These are phyloP conservation scores for Clistopyga incitator DNA, from an alignment of 2,888 invertebrate species.

Conservation along the genomic window DNA sequence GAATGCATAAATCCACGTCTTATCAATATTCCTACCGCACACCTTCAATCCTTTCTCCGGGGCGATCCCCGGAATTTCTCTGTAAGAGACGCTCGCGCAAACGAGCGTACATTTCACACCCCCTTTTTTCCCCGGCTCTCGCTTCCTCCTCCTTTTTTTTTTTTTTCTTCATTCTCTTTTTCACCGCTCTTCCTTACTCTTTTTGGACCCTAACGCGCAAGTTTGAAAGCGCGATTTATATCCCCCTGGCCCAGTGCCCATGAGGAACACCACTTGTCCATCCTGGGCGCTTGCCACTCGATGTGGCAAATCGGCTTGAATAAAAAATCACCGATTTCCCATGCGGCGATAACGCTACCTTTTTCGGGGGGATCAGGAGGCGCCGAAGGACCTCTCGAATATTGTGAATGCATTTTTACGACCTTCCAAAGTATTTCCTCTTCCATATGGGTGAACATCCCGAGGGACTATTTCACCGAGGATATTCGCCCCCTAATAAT, in stretches of 20 bases:
- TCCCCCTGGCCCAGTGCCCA: slow-evolving; percentile 40
- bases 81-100: slow-evolving; percentile 38
- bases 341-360: slow-evolving; percentile 33
- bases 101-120: slow-evolving; percentile 73
- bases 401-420: slow-evolving; percentile 10
- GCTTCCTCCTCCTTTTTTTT: slow-evolving; percentile 70
- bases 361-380: slow-evolving; percentile 5
- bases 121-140: slow-evolving; percentile 83
- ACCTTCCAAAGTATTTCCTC: slow-evolving; percentile 25
- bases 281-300: slow-evolving; percentile 21
- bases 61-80: slow-evolving; percentile 56
- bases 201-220: slow-evolving; percentile 67
- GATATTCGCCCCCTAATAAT: neutral
- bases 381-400: slow-evolving; percentile 32
- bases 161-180: slow-evolving; percentile 20
- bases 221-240: slow-evolving; percentile 69
- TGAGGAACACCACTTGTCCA: slow-evolving; percentile 32
- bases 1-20: slow-evolving; percentile 65
- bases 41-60: slow-evolving; percentile 61
- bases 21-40: slow-evolving; percentile 67
- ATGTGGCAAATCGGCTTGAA: slow-evolving; percentile 70
- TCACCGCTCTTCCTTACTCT: slow-evolving; percentile 33
- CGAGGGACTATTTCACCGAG: neutral
- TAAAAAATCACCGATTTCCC: slow-evolving; percentile 67
- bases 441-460: neutral